Conservation (phyloP, 2,113 vertebrate genomes). For the Eudyptes chrysolophus region DNA sequence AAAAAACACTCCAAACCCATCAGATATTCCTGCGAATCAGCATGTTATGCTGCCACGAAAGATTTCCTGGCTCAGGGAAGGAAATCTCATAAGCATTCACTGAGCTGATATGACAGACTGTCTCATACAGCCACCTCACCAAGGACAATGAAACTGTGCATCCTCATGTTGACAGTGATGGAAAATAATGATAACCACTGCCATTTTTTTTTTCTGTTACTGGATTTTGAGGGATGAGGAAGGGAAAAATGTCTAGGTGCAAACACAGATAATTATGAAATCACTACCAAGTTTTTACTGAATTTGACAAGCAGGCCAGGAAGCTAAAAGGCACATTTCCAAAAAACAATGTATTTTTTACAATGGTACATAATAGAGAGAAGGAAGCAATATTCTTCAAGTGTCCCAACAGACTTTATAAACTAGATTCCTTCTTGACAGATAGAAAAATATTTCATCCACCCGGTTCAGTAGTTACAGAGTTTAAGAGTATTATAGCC, state of each 20-base stretch:
- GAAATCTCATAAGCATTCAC: neutral
- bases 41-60: neutral
- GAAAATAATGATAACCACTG: neutral
- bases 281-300: neutral
- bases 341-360: neutral
- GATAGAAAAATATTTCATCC: neutral
- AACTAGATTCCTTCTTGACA: neutral
- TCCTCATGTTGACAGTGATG: neutral
- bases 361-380: neutral
- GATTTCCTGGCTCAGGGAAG: neutral
- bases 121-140: neutral
- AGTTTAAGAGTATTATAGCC: neutral
- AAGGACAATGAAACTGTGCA: neutral
- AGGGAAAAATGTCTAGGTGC: neutral
- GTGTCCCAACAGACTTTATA: neutral
- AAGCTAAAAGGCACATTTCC: neutral
- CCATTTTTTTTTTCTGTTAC: neutral
- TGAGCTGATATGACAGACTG: neutral
- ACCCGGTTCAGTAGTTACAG: neutral
- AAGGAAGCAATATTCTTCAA: neutral
- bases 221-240: neutral
- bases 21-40: neutral
- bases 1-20: neutral
- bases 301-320: neutral
- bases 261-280: neutral